Percentiles rank a stretch among this genome's conserved stretches.
Conservation (phyloP, 2,797 vertebrate genomes). For the Gouania willdenowi region DNA sequence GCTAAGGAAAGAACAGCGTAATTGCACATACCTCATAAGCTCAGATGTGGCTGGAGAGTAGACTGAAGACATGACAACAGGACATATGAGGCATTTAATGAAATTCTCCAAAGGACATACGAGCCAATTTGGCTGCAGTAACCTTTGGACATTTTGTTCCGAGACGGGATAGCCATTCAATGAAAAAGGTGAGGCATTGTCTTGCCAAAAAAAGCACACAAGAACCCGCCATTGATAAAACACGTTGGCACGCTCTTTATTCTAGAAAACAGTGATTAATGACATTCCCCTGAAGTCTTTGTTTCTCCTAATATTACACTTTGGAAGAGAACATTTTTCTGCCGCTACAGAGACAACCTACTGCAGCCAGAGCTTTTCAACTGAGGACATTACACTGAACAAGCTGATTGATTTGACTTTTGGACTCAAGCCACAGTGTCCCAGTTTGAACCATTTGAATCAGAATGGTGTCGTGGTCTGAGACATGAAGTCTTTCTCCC, state of each 20-base stretch:
- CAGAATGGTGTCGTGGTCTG: slow-evolving; percentile 50
- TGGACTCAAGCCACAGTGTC: slow-evolving; percentile 58
- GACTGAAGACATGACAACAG: slow-evolving; percentile 22
- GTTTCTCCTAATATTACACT: slow-evolving; percentile 15
- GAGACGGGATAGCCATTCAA: slow-evolving; percentile 47
- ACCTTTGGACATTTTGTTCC: slow-evolving; percentile 18
- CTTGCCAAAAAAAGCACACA: slow-evolving; percentile 35
- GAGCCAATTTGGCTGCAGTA: slow-evolving; percentile 37
- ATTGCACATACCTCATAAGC: slow-evolving; percentile 29
- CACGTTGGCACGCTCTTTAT: slow-evolving; percentile 27
- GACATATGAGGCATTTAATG: slow-evolving; percentile 33
- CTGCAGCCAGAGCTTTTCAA: slow-evolving; percentile 27
- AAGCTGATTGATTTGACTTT: slow-evolving; percentile 48
- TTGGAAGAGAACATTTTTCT: slow-evolving; percentile 28
- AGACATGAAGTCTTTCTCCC: slow-evolving; percentile 36
- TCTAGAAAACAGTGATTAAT: slow-evolving; percentile 36
- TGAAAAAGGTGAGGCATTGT: slow-evolving; percentile 32
- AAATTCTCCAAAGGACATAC: slow-evolving; percentile 48
- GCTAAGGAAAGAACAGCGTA: slow-evolving; percentile 27
- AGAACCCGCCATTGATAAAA: slow-evolving; percentile 36
- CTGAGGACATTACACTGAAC: slow-evolving; percentile 29
- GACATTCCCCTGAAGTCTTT: slow-evolving; percentile 5
- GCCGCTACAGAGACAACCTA: slow-evolving; percentile 12
- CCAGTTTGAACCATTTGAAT: slow-evolving; percentile 59
- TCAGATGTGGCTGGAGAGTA: slow-evolving; percentile 24